phyloP scores from a whole-genome alignment of 2,797 vertebrate genomes.

The Pangasius krempfi region DNA sequence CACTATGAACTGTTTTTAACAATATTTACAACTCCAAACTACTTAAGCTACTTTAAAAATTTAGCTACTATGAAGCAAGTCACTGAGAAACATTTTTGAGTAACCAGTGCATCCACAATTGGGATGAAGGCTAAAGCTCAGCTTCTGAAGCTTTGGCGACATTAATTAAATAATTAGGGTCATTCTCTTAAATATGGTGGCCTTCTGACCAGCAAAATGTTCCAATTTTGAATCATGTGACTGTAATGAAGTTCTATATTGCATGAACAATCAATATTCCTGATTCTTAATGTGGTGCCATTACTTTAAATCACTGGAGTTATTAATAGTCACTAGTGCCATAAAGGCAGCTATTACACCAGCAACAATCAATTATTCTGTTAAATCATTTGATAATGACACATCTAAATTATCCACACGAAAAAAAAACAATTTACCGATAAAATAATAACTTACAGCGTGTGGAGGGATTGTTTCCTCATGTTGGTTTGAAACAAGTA shows the following conservation, averaged over 20 bases:
- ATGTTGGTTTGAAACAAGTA: neutral
- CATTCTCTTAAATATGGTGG: neutral
- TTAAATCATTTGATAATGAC: neutral
- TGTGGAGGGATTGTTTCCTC: neutral
- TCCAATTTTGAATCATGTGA: neutral
- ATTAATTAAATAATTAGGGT: neutral
- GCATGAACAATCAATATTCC: too few species aligned
- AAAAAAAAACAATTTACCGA: neutral
- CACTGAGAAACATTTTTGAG: neutral
- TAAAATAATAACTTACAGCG: neutral
- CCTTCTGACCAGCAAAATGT: neutral
- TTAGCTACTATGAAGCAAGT: too few species aligned
- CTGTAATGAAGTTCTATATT: neutral
- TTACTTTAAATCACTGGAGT: neutral
- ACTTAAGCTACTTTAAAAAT: too few species aligned
- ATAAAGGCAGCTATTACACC: neutral
- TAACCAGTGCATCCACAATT: neutral
- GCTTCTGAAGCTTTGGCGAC: neutral
- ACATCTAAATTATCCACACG: neutral
- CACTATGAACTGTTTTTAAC: neutral
- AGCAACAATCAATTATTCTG: neutral
- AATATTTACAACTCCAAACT: neutral
- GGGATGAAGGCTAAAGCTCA: neutral
- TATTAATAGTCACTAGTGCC: neutral
- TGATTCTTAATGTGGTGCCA: neutral